phyloP scores from a whole-genome alignment of 1,140 invertebrate genomes.

The Drosophila quadrilineata region DNA sequence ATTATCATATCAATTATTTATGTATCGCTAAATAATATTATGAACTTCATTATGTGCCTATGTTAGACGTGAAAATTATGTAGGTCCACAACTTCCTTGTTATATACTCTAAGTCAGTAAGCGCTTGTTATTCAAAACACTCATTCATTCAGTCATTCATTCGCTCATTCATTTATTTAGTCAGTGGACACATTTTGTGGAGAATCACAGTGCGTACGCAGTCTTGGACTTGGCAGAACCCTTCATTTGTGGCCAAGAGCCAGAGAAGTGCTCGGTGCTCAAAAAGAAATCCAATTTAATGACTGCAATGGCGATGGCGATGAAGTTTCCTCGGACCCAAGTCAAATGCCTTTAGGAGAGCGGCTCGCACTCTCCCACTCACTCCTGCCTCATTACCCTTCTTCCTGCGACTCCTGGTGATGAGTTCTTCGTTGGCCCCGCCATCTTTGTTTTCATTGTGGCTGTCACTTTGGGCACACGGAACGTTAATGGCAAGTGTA shows the following conservation, averaged over 20 bases:
- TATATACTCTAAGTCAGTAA: constrained; percentile 13
- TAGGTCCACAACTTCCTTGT: no score
- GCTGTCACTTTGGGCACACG: constrained; percentile 72
- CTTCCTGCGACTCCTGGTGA: constrained; percentile 9
- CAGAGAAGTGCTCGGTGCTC: constrained; percentile 26
- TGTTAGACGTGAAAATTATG: background rate
- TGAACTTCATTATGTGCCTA: no score
- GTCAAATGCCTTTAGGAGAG: constrained; percentile 40
- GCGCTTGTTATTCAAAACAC: constrained; percentile 59
- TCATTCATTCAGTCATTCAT: no score
- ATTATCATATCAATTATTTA: no score
- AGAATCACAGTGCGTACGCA: constrained; percentile 30
- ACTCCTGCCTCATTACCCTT: background rate
- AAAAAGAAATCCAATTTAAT: constrained; percentile 73
- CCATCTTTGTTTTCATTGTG: constrained; percentile 76
- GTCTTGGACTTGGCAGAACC: constrained; percentile 13
- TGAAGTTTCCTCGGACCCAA: constrained; percentile 46
- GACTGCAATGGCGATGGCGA: constrained; percentile 51
- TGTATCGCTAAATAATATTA: no score
- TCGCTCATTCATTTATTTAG: no score
- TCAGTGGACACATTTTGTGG: constrained; percentile 17
- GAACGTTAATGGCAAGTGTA: constrained; percentile 78
- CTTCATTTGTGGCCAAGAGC: constrained; percentile 30
- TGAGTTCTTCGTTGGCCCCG: constrained; percentile 59
- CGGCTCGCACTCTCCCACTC: background rate